Evolutionary conservation across 2,888 invertebrate genomes (phyloP).

Genomic region (Ramazzottius varieornatus): DNA sequence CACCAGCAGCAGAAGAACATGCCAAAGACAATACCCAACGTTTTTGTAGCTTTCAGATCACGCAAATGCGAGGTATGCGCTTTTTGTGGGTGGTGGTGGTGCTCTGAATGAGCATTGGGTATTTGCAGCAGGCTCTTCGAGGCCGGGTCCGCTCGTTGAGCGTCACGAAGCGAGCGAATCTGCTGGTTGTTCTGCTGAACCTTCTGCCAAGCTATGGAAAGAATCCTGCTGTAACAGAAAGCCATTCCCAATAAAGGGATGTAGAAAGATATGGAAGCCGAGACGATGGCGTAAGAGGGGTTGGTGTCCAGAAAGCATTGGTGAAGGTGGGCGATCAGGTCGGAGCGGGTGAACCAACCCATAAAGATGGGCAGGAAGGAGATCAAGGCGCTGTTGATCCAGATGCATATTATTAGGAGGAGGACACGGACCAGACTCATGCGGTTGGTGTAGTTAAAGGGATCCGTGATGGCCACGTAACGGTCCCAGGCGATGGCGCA

Average conservation of each 20-base stretch:
- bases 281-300: not conserved
- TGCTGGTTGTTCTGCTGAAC: not conserved
- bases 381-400: not conserved
- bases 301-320: not conserved
- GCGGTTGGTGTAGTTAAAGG: not conserved
- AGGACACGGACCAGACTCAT: not conserved
- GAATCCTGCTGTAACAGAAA: not conserved
- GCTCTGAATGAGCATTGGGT: not conserved
- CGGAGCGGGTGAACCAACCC: not conserved
- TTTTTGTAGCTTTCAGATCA: not conserved
- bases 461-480: not conserved
- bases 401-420: not conserved
- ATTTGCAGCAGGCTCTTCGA: not conserved
- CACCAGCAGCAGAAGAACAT: not conserved
- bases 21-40: not conserved
- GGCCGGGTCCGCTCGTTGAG: not conserved
- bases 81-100: not conserved
- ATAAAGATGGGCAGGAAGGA: not conserved
- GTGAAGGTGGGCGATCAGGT: not conserved
- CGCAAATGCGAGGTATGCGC: not conserved
- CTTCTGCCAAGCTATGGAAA: not conserved
- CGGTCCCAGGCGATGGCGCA: slow-evolving; percentile 3
- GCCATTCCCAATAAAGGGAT: not conserved
- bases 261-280: not conserved
- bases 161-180: not conserved